A percentile compares a stretch with the other conserved stretches of the same genome.
These are phyloP conservation scores for Laupala kohalensis DNA, from an alignment of 1,140 invertebrate species.

Conservation along the genomic window DNA sequence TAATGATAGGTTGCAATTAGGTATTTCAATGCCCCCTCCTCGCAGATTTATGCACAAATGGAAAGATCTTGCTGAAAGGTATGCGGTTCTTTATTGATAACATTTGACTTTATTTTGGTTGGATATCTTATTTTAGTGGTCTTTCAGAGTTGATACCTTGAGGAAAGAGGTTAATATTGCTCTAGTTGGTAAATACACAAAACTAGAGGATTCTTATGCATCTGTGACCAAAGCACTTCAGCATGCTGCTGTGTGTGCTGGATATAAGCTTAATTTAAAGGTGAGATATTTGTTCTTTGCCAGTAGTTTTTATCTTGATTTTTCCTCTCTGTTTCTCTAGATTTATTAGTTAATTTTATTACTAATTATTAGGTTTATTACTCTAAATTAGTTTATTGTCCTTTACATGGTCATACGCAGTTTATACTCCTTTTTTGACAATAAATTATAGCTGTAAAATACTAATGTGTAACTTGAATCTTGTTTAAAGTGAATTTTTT, in stretches of 20 bases:
- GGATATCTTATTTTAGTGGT: not conserved
- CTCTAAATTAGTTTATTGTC: too few species aligned
- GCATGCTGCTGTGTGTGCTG: constrained; percentile 74
- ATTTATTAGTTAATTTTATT: too few species aligned
- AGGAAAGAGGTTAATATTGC: constrained; percentile 77
- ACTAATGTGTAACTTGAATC: too few species aligned
- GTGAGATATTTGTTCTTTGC: constrained; percentile 29
- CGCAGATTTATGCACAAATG: constrained; percentile 75
- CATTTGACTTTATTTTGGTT: not conserved
- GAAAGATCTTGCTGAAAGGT: constrained; percentile 72
- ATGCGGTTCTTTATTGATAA: not conserved
- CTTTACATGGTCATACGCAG: too few species aligned
- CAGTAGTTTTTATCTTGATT: too few species aligned
- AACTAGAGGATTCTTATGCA: constrained; percentile 89
- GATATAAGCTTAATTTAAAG: constrained; percentile 70
- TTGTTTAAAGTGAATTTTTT: too few species aligned
- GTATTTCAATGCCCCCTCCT: constrained; percentile 47
- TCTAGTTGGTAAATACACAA: constrained; percentile 98
- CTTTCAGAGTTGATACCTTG: constrained; percentile 54
- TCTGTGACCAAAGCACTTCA: constrained; percentile 91
- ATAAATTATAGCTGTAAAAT: too few species aligned
- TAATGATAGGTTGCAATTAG: constrained; percentile 66
- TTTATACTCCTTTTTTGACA: too few species aligned
- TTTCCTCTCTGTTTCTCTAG: not conserved
- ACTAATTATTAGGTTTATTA: too few species aligned